Conservation (phyloP, 1,140 invertebrate species). For the Bicyclus anynana region DNA sequence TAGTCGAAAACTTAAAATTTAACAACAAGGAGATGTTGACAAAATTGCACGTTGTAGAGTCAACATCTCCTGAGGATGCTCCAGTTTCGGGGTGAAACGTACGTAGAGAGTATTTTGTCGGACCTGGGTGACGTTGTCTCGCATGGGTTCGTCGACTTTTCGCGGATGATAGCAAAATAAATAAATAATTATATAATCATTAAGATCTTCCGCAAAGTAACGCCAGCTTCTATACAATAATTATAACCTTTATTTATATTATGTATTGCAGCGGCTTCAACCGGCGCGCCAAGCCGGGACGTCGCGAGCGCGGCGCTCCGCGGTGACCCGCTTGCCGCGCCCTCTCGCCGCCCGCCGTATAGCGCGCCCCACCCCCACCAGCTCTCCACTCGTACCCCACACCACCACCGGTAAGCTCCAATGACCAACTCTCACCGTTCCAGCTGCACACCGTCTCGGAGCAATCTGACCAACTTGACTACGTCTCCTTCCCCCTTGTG, state of each 20-base stretch:
- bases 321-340: constrained; percentile 49
- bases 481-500: neutral
- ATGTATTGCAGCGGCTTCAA: constrained; percentile 57
- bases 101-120: too few species aligned
- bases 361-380: constrained; percentile 22
- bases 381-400: constrained; percentile 4
- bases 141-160: too few species aligned
- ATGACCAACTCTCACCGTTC: neutral
- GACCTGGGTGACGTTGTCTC: too few species aligned
- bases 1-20: too few species aligned
- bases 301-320: constrained; percentile 49
- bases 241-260: neutral
- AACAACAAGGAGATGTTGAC: too few species aligned
- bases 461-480: neutral
- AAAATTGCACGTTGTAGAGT: too few species aligned
- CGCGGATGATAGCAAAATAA: too few species aligned
- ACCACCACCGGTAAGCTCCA: constrained; percentile 1
- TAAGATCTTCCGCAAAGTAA: too few species aligned
- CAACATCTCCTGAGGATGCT: too few species aligned
- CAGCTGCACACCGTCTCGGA: neutral
- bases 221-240: neutral
- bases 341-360: constrained; percentile 25
- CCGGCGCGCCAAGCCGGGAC: constrained; percentile 61
- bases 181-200: too few species aligned
- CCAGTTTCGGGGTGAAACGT: too few species aligned